phyloP scores from a whole-genome alignment of 1,140 invertebrate species.

The Hylaeus volcanicus region DNA sequence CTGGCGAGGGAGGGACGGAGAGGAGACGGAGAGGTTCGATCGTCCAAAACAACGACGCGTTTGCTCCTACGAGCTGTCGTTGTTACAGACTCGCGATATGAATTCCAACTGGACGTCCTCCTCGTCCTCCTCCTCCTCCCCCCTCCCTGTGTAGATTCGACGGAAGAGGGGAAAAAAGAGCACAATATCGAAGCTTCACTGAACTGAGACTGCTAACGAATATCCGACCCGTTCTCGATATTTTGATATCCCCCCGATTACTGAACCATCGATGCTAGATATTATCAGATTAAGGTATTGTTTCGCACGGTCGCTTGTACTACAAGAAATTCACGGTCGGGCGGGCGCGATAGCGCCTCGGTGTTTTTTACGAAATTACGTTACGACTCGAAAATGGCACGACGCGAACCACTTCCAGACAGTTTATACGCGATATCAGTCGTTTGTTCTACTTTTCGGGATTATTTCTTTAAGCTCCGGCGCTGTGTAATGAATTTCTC shows the following conservation, averaged over 20 bases:
- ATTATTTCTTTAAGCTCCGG: no score
- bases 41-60: neutral
- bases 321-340: neutral
- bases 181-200: neutral
- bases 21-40: slow-evolving; percentile 12
- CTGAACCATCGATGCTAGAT: slow-evolving; percentile 5
- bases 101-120: neutral
- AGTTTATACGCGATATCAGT: no score
- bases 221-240: neutral
- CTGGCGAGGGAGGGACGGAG: no score
- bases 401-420: no score
- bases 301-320: neutral
- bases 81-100: neutral
- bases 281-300: slow-evolving; percentile 11
- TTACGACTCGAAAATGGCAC: no score
- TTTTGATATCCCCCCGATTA: slow-evolving; percentile 16
- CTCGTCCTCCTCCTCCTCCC: no score
- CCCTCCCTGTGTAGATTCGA: no score
- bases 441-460: no score
- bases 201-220: neutral
- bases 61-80: slow-evolving; percentile 5
- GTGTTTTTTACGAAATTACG: neutral
- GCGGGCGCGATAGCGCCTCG: neutral
- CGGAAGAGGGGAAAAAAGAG: neutral
- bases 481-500: no score